phyloP scores from a whole-genome alignment of 2,113 vertebrate species.

The Dipodomys ordii region DNA sequence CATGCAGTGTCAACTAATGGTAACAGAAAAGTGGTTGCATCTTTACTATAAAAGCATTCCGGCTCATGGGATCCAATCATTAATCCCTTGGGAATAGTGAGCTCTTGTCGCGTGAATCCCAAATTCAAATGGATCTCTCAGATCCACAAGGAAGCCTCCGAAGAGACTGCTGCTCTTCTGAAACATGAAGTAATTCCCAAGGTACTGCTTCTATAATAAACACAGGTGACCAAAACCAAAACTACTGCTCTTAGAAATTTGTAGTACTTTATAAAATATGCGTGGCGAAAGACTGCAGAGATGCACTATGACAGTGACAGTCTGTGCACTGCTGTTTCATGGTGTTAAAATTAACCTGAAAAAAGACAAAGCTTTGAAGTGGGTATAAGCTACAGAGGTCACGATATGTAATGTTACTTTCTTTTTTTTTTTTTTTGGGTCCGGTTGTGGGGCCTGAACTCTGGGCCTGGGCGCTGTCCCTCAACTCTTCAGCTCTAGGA shows the following conservation, averaged over 20 bases:
- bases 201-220: neutral
- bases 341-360: neutral
- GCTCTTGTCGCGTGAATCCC: neutral
- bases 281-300: neutral
- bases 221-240: conserved; percentile 58
- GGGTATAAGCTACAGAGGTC: neutral
- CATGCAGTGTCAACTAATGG: neutral
- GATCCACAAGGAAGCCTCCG: neutral
- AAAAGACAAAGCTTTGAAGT: neutral
- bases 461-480: no score
- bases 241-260: conserved; percentile 10
- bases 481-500: no score
- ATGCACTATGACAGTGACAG: neutral
- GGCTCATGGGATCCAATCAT: neutral
- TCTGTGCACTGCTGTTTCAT: neutral
- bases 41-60: neutral
- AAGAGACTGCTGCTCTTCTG: neutral
- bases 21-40: neutral
- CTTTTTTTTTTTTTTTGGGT: neutral
- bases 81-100: neutral
- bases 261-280: conserved; percentile 16
- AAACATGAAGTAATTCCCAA: conserved; percentile 8
- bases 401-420: neutral
- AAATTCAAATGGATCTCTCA: conserved; percentile 24
- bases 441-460: no score